phyloP scores from a whole-genome alignment of 53 echinoderm and acorn worm species.

The Antedon mediterranea region DNA sequence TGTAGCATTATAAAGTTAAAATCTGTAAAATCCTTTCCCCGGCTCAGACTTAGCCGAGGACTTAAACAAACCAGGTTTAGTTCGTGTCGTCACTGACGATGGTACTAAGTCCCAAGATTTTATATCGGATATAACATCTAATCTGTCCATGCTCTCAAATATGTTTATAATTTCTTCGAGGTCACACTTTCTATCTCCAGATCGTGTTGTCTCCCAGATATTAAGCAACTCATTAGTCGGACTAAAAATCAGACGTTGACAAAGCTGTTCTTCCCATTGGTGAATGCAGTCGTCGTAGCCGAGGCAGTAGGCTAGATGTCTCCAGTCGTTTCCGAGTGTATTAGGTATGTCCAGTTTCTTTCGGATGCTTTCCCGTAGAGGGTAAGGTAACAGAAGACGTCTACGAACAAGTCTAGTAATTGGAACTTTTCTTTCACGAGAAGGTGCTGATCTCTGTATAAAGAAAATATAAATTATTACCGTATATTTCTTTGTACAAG shows the following conservation, averaged over 20 bases:
- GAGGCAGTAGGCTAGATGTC: slow-evolving; percentile 43
- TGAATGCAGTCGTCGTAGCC: slow-evolving; percentile 22
- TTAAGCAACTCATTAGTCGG: not conserved
- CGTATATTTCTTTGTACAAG: no score
- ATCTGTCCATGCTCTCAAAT: not conserved
- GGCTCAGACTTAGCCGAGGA: no score
- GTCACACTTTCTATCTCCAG: not conserved
- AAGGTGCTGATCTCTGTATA: no score
- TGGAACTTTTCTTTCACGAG: no score
- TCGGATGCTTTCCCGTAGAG: not conserved
- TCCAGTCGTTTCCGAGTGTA: slow-evolving; percentile 41
- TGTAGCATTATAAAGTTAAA: no score
- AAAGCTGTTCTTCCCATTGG: not conserved
- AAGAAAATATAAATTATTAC: no score
- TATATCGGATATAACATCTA: not conserved
- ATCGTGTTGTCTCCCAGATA: not conserved
- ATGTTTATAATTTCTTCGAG: not conserved
- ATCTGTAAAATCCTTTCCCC: no score
- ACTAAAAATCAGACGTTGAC: not conserved
- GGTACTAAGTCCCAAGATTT: not conserved
- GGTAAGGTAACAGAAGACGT: not conserved
- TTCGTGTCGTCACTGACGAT: no score
- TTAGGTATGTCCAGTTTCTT: slow-evolving; percentile 13
- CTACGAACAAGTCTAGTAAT: not conserved
- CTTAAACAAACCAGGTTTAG: no score